phyloP scores from a whole-genome alignment of 2,113 vertebrate genomes.

The Strix uralensis region DNA sequence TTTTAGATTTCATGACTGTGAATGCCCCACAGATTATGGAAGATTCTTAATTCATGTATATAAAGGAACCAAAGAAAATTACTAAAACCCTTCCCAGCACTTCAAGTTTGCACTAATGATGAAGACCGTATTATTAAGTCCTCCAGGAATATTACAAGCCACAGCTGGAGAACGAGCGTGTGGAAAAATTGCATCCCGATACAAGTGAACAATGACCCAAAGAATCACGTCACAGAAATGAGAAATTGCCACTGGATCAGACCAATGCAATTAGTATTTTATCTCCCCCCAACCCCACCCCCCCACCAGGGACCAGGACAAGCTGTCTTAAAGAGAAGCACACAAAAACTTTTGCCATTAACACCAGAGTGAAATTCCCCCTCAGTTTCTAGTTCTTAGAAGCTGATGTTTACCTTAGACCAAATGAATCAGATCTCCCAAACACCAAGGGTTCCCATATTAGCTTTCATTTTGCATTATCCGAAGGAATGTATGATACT shows the following conservation, averaged over 20 bases:
- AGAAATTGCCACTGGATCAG: not conserved
- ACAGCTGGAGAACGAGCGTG: fast-evolving
- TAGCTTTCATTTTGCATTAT: not conserved
- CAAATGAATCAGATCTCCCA: not conserved
- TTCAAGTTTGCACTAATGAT: not conserved
- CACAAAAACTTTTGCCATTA: not conserved
- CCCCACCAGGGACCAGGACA: not conserved
- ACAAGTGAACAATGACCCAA: not conserved
- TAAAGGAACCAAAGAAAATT: not conserved
- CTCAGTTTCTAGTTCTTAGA: not conserved
- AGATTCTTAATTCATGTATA: not conserved
- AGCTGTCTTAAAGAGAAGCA: not conserved
- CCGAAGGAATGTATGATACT: not conserved
- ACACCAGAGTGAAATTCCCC: not conserved
- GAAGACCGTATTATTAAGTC: not conserved
- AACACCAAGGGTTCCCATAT: not conserved
- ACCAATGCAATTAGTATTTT: not conserved
- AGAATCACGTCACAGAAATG: not conserved
- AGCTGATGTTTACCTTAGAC: not conserved
- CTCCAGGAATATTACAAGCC: not conserved
- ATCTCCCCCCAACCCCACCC: fast-evolving
- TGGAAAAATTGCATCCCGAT: not conserved
- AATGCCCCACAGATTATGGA: not conserved
- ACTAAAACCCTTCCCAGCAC: not conserved
- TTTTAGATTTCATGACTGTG: not conserved